A percentile compares a stretch with the other conserved stretches of the same genome.
These are phyloP conservation scores for Bombyx mandarina DNA, from an alignment of 1,140 invertebrate genomes.

Conservation along the genomic window DNA sequence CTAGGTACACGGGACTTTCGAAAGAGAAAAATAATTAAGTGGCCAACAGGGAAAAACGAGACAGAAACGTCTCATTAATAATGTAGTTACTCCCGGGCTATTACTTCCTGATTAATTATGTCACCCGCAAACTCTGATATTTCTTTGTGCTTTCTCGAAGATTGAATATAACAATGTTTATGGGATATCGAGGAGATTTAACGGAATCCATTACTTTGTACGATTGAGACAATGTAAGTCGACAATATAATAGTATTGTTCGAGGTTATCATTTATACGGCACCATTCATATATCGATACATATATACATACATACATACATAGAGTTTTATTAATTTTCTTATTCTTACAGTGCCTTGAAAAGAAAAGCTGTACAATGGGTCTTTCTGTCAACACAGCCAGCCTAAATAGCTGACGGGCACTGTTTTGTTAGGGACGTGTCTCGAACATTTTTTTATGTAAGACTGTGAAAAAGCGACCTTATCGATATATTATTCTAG, in stretches of 20 bases:
- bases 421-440: too few relatives aligned
- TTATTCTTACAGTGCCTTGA: background rate
- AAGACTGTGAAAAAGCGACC: too few relatives aligned
- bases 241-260: background rate
- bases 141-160: constrained; percentile 13
- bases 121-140: constrained; percentile 24
- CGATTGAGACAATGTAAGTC: background rate
- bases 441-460: too few relatives aligned
- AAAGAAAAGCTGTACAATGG: too few relatives aligned
- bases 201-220: background rate
- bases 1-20: constrained; percentile 12
- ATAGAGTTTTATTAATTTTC: background rate
- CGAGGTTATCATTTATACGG: too few relatives aligned
- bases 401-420: too few relatives aligned
- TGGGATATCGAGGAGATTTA: background rate
- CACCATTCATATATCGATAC: too few relatives aligned
- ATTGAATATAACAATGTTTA: constrained; percentile 2
- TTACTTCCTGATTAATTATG: constrained; percentile 39
- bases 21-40: constrained; percentile 3
- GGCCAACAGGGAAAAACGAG: constrained; percentile 7
- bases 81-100: constrained; percentile 23
- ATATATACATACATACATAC: background rate
- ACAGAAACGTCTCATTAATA: constrained; percentile 22
- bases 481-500: too few relatives aligned
- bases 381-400: too few relatives aligned